Base-by-base conservation (phyloP, 2,888 invertebrate species). In the Philopedon plagiatum region DNA sequence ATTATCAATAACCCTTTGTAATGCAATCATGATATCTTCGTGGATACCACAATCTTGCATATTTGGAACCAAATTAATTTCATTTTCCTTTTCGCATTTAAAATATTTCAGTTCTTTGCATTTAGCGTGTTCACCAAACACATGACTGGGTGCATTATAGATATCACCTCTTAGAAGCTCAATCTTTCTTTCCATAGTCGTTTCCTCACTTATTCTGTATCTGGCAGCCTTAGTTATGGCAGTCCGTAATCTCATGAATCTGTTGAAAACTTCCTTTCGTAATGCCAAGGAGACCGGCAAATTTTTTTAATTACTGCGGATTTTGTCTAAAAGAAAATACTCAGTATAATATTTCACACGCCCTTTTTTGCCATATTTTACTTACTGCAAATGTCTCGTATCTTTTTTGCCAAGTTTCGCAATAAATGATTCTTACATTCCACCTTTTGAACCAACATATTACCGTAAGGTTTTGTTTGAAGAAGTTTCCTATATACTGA, bases 81-180 rank as follows among this genome's bases (percentile, higher is more conserved):
- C 41, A 32, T 57, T 57, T 3, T n/a, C 23, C n/a, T 13, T 21
- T 44, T 21, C 29, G 13, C 69, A 69, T 44, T 62, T 69, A 15
- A 70, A 70, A 34, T 70, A 70, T 8, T 57, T 57, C 37, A 70
- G 13, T 41, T 18, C 60, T 39, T 60, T 19, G 11, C 60, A 32
- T 44, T 29, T 34, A 1, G 19, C 57, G 39, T 81, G 80, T 29
- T 78, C n/a, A 71, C 79, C 80, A 74, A 75, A 81, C 29, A 80
- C 78, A 76, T 83, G 81, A 49, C 57, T 26, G 77, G n/a, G 34
- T 15, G 67, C 73, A 58, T 76, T 76, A n/a, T 69, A 77, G n/a
- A n/a, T 67, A 49, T 77, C 76, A 13, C 51, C 62, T 66, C 51
- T 75, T 37, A 67, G 64, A 29, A 32, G n/a, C 32, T 58, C 44